These are phyloP conservation scores for Agapostemon virescens DNA, from an alignment of 2,888 invertebrate species.

Conservation along the genomic window DNA sequence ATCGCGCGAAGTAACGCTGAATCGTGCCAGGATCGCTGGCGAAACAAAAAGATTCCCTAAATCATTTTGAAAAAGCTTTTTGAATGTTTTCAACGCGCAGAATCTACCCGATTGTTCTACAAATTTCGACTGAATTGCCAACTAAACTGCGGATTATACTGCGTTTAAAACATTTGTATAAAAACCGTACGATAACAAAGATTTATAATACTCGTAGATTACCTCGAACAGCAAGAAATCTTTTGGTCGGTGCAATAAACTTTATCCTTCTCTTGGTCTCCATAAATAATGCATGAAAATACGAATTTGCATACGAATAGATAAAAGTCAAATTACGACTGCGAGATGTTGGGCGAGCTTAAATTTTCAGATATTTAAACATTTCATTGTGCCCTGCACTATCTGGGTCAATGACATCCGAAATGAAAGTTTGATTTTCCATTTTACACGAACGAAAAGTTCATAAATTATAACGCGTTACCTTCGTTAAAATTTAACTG, in stretches of 20 bases:
- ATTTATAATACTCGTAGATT: background rate
- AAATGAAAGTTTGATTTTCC: background rate
- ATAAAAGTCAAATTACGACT: background rate
- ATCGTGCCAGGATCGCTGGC: background rate
- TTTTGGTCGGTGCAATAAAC: background rate
- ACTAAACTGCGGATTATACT: conserved; percentile 13
- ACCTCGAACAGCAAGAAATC: background rate
- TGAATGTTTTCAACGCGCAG: background rate
- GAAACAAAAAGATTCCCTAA: background rate
- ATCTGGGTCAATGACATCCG: background rate
- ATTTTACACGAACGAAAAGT: background rate
- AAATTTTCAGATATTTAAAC: background rate
- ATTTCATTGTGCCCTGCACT: background rate
- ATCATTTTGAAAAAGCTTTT: background rate
- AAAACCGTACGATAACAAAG: background rate
- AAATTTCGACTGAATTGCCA: conserved; percentile 24
- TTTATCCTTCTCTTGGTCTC: background rate
- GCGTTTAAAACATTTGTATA: background rate
- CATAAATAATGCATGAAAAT: background rate
- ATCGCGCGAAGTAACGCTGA: conserved; percentile 15
- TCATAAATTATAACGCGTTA: background rate
- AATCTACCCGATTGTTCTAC: conserved; percentile 22
- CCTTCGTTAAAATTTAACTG: background rate
- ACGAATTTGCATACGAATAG: background rate
- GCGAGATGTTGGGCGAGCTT: background rate